phyloP scores from a whole-genome alignment of 2,113 vertebrate genomes.

The Synchiropus splendidus region DNA sequence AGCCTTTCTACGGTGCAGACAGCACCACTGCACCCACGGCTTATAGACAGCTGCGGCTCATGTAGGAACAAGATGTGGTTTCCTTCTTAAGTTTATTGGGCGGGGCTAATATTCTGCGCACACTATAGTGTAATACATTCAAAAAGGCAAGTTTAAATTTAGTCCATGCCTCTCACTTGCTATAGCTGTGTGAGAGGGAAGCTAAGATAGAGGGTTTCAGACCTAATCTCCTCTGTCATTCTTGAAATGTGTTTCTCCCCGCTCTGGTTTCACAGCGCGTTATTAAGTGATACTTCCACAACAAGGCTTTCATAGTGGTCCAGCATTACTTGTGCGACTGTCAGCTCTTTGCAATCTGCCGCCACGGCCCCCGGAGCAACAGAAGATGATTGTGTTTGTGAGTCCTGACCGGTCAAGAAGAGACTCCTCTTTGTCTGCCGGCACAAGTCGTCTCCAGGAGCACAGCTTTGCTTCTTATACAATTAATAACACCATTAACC shows the following conservation, averaged over 20 bases:
- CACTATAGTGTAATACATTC: too few relatives aligned
- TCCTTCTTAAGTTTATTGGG: too few relatives aligned
- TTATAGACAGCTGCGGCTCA: too few relatives aligned
- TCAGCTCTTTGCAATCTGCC: slow-evolving; percentile 63
- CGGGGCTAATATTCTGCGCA: too few relatives aligned
- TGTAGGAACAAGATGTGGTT: too few relatives aligned
- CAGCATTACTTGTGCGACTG: slow-evolving; percentile 42
- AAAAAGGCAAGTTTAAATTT: too few relatives aligned
- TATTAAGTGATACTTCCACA: slow-evolving; percentile 47
- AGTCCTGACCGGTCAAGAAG: slow-evolving; percentile 45
- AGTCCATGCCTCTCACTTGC: too few relatives aligned
- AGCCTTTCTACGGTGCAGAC: too few relatives aligned
- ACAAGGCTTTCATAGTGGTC: slow-evolving; percentile 48
- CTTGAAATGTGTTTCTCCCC: slow-evolving; percentile 5
- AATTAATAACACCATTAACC: slow-evolving; percentile 35
- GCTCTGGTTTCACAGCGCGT: slow-evolving; percentile 51
- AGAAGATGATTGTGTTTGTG: slow-evolving; percentile 35
- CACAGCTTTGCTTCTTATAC: slow-evolving; percentile 29
- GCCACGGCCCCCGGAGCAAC: slow-evolving; percentile 23
- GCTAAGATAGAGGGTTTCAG: too few relatives aligned
- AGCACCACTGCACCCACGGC: too few relatives aligned
- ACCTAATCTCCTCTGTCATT: too few relatives aligned
- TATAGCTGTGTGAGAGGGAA: too few relatives aligned
- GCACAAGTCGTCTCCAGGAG: slow-evolving; percentile 13
- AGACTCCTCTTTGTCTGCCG: slow-evolving; percentile 47